A percentile compares a stretch with the other conserved stretches of the same genome.
phyloP scores from a whole-genome alignment of 2,113 vertebrate species.

The Meles meles region DNA sequence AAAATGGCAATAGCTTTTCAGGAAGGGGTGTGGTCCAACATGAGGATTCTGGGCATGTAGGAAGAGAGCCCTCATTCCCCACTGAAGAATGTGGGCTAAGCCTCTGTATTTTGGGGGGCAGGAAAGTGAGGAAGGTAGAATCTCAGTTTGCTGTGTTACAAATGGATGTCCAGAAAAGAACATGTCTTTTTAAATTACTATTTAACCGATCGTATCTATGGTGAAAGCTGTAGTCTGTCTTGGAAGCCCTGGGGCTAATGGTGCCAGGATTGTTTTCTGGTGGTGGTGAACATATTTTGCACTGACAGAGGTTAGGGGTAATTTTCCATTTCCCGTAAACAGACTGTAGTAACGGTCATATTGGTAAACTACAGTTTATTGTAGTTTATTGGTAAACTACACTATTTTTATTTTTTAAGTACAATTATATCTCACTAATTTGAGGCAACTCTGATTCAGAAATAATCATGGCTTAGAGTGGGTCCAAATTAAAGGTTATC shows the following conservation, averaged over 20 bases:
- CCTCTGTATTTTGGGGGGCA: background rate
- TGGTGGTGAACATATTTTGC: background rate
- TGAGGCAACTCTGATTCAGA: constrained; percentile 22
- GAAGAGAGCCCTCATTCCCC: background rate
- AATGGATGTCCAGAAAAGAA: background rate
- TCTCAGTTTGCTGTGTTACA: background rate
- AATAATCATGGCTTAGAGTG: background rate
- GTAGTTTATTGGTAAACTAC: background rate
- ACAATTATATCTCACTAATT: background rate
- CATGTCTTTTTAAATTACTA: background rate
- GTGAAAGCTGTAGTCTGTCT: background rate
- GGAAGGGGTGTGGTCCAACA: background rate
- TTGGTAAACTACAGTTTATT: background rate
- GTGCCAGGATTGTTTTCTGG: background rate
- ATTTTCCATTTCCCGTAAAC: background rate
- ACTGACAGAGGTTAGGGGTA: background rate
- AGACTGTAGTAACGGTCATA: background rate
- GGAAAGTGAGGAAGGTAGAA: background rate
- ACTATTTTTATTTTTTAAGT: background rate
- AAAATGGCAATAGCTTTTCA: background rate
- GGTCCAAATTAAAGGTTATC: background rate
- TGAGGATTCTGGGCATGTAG: background rate
- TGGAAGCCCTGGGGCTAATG: background rate
- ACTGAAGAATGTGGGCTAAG: background rate
- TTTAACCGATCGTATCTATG: background rate